A percentile compares a stretch with the other conserved stretches of the same genome.
Evolutionary conservation across 2,797 vertebrate species (phyloP).

Genomic region (Tangara arthus): DNA sequence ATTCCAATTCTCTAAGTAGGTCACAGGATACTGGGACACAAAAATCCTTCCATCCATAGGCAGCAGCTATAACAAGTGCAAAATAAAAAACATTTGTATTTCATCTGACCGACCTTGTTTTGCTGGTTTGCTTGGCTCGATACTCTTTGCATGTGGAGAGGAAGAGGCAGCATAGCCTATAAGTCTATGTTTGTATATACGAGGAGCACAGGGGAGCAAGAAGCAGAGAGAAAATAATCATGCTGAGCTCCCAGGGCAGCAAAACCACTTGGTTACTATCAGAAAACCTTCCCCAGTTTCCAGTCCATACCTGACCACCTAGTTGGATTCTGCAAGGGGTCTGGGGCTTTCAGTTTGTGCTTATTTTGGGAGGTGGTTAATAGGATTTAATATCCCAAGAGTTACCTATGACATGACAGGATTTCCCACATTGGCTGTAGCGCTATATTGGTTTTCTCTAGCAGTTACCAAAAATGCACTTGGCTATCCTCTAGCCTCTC

Average conservation of each 20-base stretch:
- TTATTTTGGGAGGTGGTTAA: neutral
- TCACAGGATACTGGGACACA: constrained; percentile 4
- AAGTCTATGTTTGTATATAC: neutral
- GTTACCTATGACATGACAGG: neutral
- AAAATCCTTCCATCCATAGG: neutral
- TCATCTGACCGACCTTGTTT: neutral
- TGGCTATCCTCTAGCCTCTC: neutral
- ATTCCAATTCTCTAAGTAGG: constrained; percentile 30
- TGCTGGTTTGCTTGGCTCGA: neutral
- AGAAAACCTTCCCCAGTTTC: neutral
- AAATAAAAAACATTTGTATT: neutral
- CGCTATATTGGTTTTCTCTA: neutral
- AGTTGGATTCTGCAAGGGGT: neutral
- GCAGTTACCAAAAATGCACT: neutral
- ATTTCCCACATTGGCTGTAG: neutral
- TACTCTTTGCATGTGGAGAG: neutral
- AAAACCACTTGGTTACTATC: neutral
- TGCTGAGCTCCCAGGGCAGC: neutral
- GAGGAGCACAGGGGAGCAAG: neutral
- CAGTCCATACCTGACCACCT: neutral
- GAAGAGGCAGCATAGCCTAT: neutral
- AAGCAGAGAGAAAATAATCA: neutral
- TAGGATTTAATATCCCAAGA: neutral
- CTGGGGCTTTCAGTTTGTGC: neutral
- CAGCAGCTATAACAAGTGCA: neutral